Evolutionary conservation across 2,797 vertebrate species (phyloP).

Genomic region (Chlorospingus semifuscus): DNA sequence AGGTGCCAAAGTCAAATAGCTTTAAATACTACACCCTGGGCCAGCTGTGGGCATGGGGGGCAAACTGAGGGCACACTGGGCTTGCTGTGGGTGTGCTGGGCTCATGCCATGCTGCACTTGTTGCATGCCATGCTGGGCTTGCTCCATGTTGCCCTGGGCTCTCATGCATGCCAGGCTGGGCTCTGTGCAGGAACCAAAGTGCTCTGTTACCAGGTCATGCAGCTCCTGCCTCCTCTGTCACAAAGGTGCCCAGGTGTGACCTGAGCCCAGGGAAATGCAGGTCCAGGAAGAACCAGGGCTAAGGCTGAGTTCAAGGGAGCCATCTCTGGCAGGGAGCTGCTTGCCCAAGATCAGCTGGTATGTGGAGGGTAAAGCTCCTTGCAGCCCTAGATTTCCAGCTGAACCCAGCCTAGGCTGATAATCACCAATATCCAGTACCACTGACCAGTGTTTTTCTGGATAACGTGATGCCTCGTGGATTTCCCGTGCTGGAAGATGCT

Average conservation of each 20-base stretch:
- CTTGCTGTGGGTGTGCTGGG: neutral
- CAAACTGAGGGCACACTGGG: fast-evolving
- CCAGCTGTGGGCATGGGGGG: neutral
- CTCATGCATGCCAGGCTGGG: neutral
- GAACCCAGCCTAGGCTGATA: neutral
- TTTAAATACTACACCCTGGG: neutral
- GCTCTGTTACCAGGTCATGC: neutral
- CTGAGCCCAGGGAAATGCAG: neutral
- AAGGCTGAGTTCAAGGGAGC: neutral
- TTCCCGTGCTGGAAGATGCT: neutral
- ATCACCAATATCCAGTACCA: fast-evolving
- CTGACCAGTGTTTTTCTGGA: neutral
- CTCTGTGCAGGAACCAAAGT: neutral
- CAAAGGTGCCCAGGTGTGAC: neutral
- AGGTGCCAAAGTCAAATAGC: neutral
- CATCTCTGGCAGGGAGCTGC: neutral
- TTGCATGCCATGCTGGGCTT: too few species aligned
- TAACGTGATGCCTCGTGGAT: fast-evolving
- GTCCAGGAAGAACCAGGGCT: neutral
- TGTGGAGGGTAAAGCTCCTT: too few species aligned
- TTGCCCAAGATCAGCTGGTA: neutral
- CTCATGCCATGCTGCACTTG: fast-evolving
- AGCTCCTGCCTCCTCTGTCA: neutral
- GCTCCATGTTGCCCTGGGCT: neutral
- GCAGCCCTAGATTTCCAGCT: neutral